Conservation (phyloP, 2,888 invertebrate species). For the Caenorhabditis macrosperma region DNA sequence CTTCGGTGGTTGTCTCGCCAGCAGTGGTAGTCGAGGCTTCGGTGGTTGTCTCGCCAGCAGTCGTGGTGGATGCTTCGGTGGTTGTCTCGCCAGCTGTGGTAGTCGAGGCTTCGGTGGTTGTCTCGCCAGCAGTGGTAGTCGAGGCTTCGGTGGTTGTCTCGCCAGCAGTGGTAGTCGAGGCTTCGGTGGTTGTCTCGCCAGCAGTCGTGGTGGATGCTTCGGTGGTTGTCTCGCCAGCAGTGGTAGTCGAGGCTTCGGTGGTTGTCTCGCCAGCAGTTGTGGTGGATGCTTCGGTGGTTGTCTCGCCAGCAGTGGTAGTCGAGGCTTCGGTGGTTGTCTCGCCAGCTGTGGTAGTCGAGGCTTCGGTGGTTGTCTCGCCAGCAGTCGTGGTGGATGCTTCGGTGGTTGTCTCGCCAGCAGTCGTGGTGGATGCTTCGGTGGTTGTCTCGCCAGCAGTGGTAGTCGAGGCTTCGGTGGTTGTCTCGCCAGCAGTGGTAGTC, state of each 20-base stretch:
- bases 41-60: no score
- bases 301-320: no score
- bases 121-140: slow-evolving; percentile 10
- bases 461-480: no score
- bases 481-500: no score
- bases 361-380: background rate
- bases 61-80: no score
- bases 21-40: no score
- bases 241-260: background rate
- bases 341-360: background rate
- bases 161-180: background rate
- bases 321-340: no score
- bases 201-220: background rate
- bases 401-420: background rate
- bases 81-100: background rate
- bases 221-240: background rate
- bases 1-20: no score
- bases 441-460: no score
- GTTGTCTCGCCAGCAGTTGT: no score
- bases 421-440: no score
- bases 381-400: background rate
- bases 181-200: background rate
- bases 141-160: background rate
- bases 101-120: background rate
- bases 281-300: no score